Evolutionary conservation across 1,140 invertebrate genomes (phyloP).

Genomic region (Centruroides vittatus): DNA sequence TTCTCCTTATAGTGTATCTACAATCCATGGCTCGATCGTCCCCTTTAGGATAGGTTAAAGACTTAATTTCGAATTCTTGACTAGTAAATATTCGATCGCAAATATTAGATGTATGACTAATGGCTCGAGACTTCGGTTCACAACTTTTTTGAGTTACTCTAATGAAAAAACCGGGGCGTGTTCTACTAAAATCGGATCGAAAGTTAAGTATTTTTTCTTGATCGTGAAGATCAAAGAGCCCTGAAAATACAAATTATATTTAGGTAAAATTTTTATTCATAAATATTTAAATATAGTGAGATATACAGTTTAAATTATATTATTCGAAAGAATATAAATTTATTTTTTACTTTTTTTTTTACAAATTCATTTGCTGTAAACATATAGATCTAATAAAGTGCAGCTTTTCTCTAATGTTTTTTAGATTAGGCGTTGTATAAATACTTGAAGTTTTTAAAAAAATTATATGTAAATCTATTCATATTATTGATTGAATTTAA

Average conservation of each 20-base stretch:
- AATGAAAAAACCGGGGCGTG: constrained; percentile 14
- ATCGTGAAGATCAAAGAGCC: constrained; percentile 7
- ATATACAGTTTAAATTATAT: too few relatives aligned
- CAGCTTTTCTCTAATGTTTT: too few relatives aligned
- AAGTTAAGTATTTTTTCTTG: constrained; percentile 10
- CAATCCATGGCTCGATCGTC: constrained; percentile 16
- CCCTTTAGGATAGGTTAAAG: constrained; percentile 9
- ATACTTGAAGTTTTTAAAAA: too few relatives aligned
- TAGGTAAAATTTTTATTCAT: too few relatives aligned
- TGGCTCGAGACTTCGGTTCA: not conserved
- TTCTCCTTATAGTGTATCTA: constrained; percentile 12
- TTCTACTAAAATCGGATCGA: constrained; percentile 11
- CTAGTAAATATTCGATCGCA: constrained; percentile 10
- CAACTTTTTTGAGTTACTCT: constrained; percentile 14
- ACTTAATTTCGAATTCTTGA: constrained; percentile 14
- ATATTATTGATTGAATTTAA: too few relatives aligned
- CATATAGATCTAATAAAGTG: too few relatives aligned
- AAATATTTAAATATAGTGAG: too few relatives aligned
- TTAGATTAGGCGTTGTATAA: too few relatives aligned
- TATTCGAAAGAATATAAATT: too few relatives aligned
- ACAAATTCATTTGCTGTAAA: too few relatives aligned
- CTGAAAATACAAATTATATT: not conserved
- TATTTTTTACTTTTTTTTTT: too few relatives aligned
- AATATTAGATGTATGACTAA: not conserved
- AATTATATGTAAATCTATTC: too few relatives aligned